Evolutionary conservation across 2,797 vertebrate genomes (phyloP), one percentile per base, ranked within the genome.

Genomic region (Ambastaia sidthimunki): DNA sequence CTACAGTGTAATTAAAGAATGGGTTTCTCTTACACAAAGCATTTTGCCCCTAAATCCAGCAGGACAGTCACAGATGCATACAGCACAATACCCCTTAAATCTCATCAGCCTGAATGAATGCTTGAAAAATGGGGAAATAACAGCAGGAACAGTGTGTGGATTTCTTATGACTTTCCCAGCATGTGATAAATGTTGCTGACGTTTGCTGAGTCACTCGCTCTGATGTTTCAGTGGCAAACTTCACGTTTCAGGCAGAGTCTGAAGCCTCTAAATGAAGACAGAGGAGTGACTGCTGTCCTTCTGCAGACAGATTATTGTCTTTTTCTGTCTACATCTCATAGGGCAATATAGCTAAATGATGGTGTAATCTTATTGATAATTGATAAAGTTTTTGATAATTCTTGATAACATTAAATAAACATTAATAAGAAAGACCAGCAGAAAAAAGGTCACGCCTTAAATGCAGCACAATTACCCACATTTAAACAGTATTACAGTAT

Each of bases 151-250:
- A 69, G 71, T 70, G 63, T 70, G 77, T 72, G 77, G 34, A 67
- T 80, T 55, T 80, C 41, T 69, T 57, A 66, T 75, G 70, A 62
- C 65, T 59, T 71, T 77, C 59, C 76, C 52, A 67, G 52, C 41
- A 48, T 55, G 10, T 77, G 44, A 62, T 83, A 76, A 73, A 70
- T 68, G 44, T 34, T 52, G 66, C 28, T 67, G 44, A 60, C 13
- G 44, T 55, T 77, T 78, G 80, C 80, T 57, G 63, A 41, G 23
- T 44, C 57, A 65, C 57, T 15, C 71, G 80, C 78, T 77, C 37
- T 71, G 71, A 82, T 85, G 80, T 89, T 79, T 74, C 59, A 80
- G 76, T 89, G 89, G 79, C 83, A 85, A 88, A 91, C 89, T 90
- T 91, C 87, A 83, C 89, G 37, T 84, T 84, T 71, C 63, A 84